These are phyloP conservation scores for Pandemis heparana DNA, from an alignment of 2,888 invertebrate genomes.

Conservation along the genomic window DNA sequence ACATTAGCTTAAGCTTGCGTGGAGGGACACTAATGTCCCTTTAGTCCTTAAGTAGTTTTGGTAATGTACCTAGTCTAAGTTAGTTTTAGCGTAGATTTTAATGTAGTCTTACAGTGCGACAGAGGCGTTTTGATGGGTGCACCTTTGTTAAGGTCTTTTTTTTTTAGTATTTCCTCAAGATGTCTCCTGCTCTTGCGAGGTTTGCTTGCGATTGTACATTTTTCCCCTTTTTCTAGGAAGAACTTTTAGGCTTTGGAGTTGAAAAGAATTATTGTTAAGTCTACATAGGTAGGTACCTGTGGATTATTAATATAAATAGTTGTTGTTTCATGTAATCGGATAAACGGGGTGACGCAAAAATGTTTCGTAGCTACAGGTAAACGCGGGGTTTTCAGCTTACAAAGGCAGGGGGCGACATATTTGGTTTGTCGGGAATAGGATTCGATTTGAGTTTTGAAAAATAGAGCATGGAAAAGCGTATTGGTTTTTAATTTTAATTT, in stretches of 20 bases:
- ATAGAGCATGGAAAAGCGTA: too few relatives aligned
- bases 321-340: background rate
- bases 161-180: constrained; percentile 18
- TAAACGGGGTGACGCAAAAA: background rate
- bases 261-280: background rate
- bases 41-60: constrained; percentile 18
- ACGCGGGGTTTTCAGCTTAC: too few relatives aligned
- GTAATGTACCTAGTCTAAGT: constrained; percentile 20
- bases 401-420: too few relatives aligned
- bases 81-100: constrained; percentile 15
- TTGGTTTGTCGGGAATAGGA: too few relatives aligned
- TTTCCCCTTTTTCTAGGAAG: constrained; percentile 4
- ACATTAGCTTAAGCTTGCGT: constrained; percentile 10
- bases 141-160: background rate
- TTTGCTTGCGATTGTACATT: constrained; percentile 17
- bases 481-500: too few relatives aligned
- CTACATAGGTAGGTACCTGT: background rate
- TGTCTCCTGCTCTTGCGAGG: constrained; percentile 24
- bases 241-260: background rate
- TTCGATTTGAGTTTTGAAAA: too few relatives aligned
- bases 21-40: background rate
- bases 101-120: constrained; percentile 12
- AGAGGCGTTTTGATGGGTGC: constrained; percentile 22
- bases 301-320: background rate
- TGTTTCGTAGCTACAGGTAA: too few relatives aligned